phyloP scores from a whole-genome alignment of 2,888 invertebrate genomes.

The Cheiracanthium punctorium region DNA sequence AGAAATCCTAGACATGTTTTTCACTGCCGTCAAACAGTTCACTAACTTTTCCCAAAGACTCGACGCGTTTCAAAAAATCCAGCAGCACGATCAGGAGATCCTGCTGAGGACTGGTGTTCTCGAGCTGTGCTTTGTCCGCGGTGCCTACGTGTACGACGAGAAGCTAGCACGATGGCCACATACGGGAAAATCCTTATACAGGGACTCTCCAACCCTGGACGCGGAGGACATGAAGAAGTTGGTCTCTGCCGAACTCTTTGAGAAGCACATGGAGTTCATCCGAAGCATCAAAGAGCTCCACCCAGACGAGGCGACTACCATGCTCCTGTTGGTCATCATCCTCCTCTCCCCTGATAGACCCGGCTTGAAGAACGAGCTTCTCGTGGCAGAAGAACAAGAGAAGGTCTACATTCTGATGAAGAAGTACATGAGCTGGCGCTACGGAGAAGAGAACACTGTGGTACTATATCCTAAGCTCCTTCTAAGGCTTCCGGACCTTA shows the following conservation, averaged over 20 bases:
- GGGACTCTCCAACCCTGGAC: constrained; percentile 73
- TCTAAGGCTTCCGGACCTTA: constrained; percentile 76
- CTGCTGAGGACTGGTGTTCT: constrained; percentile 76
- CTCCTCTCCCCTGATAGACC: constrained; percentile 77
- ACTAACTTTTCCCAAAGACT: constrained; percentile 74
- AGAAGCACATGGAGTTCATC: constrained; percentile 77
- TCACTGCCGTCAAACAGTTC: constrained; percentile 74
- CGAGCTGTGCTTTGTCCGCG: constrained; percentile 77
- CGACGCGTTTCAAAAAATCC: constrained; percentile 73
- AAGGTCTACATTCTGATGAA: constrained; percentile 73
- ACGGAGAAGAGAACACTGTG: constrained; percentile 74
- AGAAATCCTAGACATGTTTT: constrained; percentile 75
- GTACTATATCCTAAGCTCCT: constrained; percentile 76
- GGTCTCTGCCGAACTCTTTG: constrained; percentile 75
- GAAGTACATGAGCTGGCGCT: constrained; percentile 75
- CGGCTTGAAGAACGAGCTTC: constrained; percentile 74
- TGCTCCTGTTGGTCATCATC: constrained; percentile 77
- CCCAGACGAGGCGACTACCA: constrained; percentile 76
- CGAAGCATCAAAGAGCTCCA: constrained; percentile 75
- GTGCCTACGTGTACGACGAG: constrained; percentile 77
- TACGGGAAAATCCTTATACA: constrained; percentile 71
- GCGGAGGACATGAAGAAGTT: constrained; percentile 74
- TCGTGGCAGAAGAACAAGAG: constrained; percentile 76
- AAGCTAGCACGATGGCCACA: constrained; percentile 73
- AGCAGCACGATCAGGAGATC: constrained; percentile 73